Percentiles rank a stretch among this genome's conserved stretches.
phyloP scores from a whole-genome alignment of 2,888 invertebrate species.

The Hirtodrosophila duncani region DNA sequence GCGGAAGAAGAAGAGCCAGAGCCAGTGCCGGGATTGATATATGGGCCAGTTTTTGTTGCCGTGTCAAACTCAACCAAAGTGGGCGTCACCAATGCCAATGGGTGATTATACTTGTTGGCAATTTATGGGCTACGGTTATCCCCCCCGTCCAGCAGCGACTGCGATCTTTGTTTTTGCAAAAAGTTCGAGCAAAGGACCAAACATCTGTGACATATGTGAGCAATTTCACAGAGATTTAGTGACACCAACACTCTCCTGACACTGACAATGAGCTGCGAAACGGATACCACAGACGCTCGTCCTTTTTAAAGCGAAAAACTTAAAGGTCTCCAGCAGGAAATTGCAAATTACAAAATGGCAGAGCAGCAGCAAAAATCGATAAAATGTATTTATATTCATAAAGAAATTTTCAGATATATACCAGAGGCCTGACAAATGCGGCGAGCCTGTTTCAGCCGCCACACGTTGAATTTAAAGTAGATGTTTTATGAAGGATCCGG shows the following conservation, averaged over 20 bases:
- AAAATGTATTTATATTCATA: constrained; percentile 67
- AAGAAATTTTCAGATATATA: constrained; percentile 54
- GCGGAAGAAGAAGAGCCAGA: not conserved
- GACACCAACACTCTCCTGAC: no score
- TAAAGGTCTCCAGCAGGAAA: no score
- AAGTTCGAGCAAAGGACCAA: not conserved
- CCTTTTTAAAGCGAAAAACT: constrained; percentile 40
- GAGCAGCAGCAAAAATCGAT: constrained; percentile 53
- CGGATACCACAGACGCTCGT: constrained; percentile 5
- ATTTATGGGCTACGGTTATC: constrained; percentile 57
- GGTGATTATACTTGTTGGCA: constrained; percentile 54
- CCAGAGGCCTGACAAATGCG: constrained; percentile 37
- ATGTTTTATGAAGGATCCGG: constrained; percentile 1
- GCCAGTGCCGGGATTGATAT: constrained; percentile 55
- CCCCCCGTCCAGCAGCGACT: constrained; percentile 3
- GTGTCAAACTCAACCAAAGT: constrained; percentile 27
- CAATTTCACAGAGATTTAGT: constrained; percentile 73
- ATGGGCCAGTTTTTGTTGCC: constrained; percentile 47
- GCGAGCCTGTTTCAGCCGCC: constrained; percentile 11
- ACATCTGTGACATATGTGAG: constrained; percentile 72
- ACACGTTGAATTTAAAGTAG: constrained; percentile 71
- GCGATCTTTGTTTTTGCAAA: constrained; percentile 42
- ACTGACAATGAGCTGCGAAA: constrained; percentile 50
- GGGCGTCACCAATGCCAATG: constrained; percentile 31
- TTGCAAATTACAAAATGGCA: constrained; percentile 37